Conservation (phyloP, 2,113 vertebrate species). For the Haplotaxodon microlepis region DNA sequence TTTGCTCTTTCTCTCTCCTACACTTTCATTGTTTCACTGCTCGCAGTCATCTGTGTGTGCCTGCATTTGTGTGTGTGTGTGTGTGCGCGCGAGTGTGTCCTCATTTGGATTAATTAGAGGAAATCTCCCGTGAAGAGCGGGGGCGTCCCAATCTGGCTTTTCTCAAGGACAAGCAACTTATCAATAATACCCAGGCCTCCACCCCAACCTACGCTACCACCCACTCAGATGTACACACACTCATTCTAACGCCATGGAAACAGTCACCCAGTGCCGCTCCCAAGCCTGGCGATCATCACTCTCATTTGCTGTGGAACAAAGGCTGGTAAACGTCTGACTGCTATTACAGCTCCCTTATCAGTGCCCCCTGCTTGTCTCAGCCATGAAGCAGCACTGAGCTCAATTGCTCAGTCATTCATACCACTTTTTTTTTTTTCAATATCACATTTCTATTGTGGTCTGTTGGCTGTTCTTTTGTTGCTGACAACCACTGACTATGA, state of each 20-base stretch:
- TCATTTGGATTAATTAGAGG: slow-evolving; percentile 66
- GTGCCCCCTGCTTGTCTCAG: slow-evolving; percentile 14
- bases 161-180: slow-evolving; percentile 54
- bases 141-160: slow-evolving; percentile 33
- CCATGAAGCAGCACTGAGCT: slow-evolving; percentile 38
- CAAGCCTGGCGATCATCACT: slow-evolving; percentile 39
- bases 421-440: neutral
- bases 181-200: slow-evolving; percentile 35
- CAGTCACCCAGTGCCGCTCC: slow-evolving; percentile 33
- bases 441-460: slow-evolving; percentile 46
- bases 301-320: slow-evolving; percentile 53
- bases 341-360: slow-evolving; percentile 52
- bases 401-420: slow-evolving; percentile 51
- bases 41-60: neutral
- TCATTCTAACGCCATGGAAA: slow-evolving; percentile 48
- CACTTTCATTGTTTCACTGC: neutral
- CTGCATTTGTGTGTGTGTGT: neutral
- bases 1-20: neutral
- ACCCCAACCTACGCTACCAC: slow-evolving; percentile 25
- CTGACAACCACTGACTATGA: slow-evolving; percentile 25
- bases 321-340: slow-evolving; percentile 25
- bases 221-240: slow-evolving; percentile 17
- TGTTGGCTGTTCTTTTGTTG: slow-evolving; percentile 52
- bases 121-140: slow-evolving; percentile 58
- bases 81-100: neutral